Conservation (phyloP, 2,113 vertebrate species). For the Alaudala cheleensis region DNA sequence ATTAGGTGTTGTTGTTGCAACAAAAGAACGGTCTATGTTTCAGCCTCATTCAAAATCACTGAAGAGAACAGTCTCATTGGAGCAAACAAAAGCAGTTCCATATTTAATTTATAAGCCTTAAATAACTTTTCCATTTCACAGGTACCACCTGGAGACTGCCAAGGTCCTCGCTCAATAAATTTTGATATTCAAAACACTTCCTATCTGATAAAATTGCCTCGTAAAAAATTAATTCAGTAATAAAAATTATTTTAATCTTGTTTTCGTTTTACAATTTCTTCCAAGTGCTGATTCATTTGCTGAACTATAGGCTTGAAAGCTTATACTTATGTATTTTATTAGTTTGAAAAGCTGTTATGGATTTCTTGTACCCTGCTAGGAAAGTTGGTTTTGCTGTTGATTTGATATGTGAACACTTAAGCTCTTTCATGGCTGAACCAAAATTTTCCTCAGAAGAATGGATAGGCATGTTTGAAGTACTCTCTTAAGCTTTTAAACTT, state of each 20-base stretch:
- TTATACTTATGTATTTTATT: not conserved
- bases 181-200: not conserved
- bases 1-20: not conserved
- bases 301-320: not conserved
- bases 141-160: not conserved
- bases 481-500: not conserved
- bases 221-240: not conserved
- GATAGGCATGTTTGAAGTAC: not conserved
- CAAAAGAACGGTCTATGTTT: not conserved
- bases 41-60: not conserved
- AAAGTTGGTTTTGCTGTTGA: not conserved
- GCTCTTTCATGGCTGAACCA: not conserved
- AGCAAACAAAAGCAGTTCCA: not conserved
- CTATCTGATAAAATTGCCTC: not conserved
- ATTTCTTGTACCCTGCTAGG: not conserved
- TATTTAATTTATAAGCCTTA: conserved; percentile 34
- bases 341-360: not conserved
- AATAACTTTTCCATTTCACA: not conserved
- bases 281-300: not conserved
- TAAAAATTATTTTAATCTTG: not conserved
- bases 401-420: not conserved
- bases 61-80: not conserved
- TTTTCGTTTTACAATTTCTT: not conserved
- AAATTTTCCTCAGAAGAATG: not conserved
- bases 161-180: not conserved